A percentile compares a stretch with the other conserved stretches of the same genome.
phyloP scores from a whole-genome alignment of 2,888 invertebrate species.

The Uropetala carovei region DNA sequence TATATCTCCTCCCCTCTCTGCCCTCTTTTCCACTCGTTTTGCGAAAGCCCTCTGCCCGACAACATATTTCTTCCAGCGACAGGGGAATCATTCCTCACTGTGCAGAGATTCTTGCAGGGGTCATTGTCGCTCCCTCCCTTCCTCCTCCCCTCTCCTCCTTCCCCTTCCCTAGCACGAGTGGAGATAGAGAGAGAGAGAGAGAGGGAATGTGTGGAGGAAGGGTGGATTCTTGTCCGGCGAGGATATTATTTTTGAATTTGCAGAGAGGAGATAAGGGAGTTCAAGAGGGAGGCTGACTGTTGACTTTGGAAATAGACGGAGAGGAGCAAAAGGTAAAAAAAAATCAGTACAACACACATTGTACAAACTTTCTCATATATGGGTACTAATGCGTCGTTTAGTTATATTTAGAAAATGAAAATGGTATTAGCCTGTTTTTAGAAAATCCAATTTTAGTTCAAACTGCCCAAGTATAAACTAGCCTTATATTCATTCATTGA shows the following conservation, averaged over 20 bases:
- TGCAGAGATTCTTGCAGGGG: constrained; percentile 34
- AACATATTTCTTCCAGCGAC: constrained; percentile 36
- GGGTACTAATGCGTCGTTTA: no score
- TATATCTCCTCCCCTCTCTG: background rate
- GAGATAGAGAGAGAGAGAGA: background rate
- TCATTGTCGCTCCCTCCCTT: background rate
- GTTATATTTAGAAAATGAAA: no score
- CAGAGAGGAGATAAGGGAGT: background rate
- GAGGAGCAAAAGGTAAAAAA: no score
- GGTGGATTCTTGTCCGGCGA: background rate
- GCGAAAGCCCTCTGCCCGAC: background rate
- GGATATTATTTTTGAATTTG: constrained; percentile 28
- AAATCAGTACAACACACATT: no score
- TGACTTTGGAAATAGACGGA: no score
- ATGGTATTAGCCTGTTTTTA: no score
- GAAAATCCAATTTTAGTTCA: no score
- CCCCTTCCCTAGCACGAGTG: background rate
- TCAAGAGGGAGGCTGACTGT: background rate
- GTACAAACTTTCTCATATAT: no score
- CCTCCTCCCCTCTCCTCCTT: background rate
- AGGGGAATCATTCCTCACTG: background rate
- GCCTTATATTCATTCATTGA: no score
- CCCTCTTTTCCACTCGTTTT: background rate
- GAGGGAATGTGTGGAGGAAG: background rate
- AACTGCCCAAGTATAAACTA: no score